Percentiles rank a stretch among this genome's conserved stretches.
These are phyloP conservation scores for Ericerus pela DNA, from an alignment of 1,140 invertebrate genomes.

Conservation along the genomic window DNA sequence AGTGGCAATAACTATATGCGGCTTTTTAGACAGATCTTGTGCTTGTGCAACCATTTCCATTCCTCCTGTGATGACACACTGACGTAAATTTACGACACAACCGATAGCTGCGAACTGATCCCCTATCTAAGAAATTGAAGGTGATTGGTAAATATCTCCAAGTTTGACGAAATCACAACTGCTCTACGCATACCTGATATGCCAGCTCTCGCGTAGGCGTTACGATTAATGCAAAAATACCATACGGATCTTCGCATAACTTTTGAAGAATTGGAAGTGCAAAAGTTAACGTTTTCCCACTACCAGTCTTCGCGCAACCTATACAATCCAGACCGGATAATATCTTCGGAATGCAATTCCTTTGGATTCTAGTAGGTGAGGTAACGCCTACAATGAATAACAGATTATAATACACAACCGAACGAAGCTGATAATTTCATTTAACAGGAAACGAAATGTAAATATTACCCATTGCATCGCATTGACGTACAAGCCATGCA, in stretches of 20 bases:
- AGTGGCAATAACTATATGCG: constrained; percentile 89
- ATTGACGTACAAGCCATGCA: too few species aligned
- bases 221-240: constrained; percentile 85
- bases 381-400: constrained; percentile 52
- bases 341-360: constrained; percentile 65
- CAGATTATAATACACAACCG: too few species aligned
- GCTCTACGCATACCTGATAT: constrained; percentile 41
- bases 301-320: constrained; percentile 91
- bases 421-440: too few species aligned
- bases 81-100: constrained; percentile 67
- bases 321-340: constrained; percentile 75
- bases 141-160: background rate
- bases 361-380: constrained; percentile 70
- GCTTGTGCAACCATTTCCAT: constrained; percentile 86
- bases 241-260: constrained; percentile 79
- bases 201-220: constrained; percentile 94
- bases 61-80: constrained; percentile 75
- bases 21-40: constrained; percentile 64
- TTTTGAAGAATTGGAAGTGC: constrained; percentile 86
- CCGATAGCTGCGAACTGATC: constrained; percentile 84
- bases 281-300: constrained; percentile 95
- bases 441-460: too few species aligned
- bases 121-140: constrained; percentile 48
- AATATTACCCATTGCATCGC: too few species aligned
- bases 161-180: background rate